Conservation (phyloP, 2,797 vertebrate genomes). For the Triplophysa yarkandensis region DNA sequence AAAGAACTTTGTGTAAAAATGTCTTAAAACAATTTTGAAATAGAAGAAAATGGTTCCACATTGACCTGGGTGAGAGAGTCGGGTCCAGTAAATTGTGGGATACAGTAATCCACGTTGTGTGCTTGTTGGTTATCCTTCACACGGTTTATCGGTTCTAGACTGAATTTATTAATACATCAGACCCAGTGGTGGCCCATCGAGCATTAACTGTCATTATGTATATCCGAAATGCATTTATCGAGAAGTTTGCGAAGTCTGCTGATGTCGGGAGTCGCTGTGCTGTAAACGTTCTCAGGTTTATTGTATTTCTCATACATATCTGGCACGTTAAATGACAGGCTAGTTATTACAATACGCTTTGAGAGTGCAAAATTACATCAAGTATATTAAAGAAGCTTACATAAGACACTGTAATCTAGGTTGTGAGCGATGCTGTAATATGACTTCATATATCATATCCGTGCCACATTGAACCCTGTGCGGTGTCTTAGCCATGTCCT, state of each 20-base stretch:
- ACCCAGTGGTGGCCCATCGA: not conserved
- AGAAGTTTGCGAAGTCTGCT: not conserved
- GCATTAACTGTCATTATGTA: conserved; percentile 11
- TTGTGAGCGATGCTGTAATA: conserved; percentile 16
- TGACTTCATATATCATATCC: conserved; percentile 41
- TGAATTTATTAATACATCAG: not conserved
- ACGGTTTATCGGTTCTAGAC: not conserved
- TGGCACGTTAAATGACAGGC: conserved; percentile 15
- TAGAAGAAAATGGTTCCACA: too few species aligned
- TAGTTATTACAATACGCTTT: conserved; percentile 35
- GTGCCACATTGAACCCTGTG: conserved; percentile 12
- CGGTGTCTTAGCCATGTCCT: not conserved
- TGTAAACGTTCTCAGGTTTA: conserved; percentile 8
- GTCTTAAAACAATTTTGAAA: too few species aligned
- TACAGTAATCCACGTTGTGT: not conserved
- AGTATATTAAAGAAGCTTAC: conserved; percentile 41
- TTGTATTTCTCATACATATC: conserved; percentile 20
- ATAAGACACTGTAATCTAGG: conserved; percentile 28
- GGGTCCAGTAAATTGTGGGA: too few species aligned
- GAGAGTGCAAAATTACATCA: conserved; percentile 26
- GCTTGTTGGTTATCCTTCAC: not conserved
- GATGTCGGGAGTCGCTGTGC: not conserved
- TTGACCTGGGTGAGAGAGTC: not conserved
- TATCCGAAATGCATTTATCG: conserved; percentile 2
- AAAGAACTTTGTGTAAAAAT: too few species aligned